Conservation (phyloP, 2,797 vertebrate species). For the Vespertilio murinus region DNA sequence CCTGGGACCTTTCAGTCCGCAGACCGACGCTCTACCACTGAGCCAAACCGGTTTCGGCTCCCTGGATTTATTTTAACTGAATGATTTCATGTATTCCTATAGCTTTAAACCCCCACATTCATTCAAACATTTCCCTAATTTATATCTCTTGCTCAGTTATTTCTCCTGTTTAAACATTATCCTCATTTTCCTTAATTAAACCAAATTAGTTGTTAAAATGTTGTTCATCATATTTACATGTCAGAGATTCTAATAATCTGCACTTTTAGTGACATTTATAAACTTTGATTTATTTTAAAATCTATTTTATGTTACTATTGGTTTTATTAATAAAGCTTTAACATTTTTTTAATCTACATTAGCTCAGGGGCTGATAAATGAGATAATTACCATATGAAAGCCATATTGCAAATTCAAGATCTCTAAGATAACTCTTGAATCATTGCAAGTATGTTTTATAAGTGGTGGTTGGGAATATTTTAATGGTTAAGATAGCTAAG, state of each 20-base stretch:
- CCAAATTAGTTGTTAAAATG: background rate
- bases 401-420: background rate
- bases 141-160: background rate
- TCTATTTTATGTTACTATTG: background rate
- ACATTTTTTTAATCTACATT: background rate
- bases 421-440: background rate
- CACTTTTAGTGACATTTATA: background rate
- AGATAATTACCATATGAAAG: background rate
- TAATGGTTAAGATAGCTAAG: background rate
- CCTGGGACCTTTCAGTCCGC: too few relatives aligned
- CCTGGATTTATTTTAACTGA: background rate
- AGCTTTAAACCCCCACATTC: background rate
- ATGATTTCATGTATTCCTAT: background rate
- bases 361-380: background rate
- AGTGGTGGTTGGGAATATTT: background rate
- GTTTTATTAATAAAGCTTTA: constrained; percentile 23
- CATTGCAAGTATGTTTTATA: background rate
- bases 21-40: too few relatives aligned
- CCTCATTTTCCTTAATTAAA: background rate
- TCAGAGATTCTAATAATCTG: background rate
- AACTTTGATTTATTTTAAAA: constrained; percentile 3
- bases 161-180: background rate
- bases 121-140: background rate
- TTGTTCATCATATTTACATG: background rate
- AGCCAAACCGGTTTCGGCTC: too few relatives aligned